phyloP scores from a whole-genome alignment of 2,888 invertebrate species.

The Agrotis exclamationis region DNA sequence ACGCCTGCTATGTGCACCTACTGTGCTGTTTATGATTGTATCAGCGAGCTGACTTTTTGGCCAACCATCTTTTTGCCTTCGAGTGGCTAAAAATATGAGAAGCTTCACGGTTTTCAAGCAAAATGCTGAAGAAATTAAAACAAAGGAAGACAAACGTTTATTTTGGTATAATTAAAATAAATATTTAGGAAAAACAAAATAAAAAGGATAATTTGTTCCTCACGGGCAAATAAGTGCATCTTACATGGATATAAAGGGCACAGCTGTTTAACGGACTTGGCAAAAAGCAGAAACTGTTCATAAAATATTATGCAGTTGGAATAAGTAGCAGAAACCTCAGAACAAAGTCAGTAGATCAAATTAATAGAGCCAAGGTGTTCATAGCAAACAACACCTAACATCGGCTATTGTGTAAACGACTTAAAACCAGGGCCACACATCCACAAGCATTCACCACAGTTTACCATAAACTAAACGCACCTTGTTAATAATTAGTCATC shows the following conservation, averaged over 20 bases:
- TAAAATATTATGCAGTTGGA: not conserved
- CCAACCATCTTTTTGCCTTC: too few species aligned
- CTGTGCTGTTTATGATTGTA: too few species aligned
- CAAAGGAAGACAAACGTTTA: not conserved
- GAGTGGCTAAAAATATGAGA: too few species aligned
- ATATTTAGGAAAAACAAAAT: not conserved
- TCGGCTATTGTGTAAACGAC: constrained; percentile 15
- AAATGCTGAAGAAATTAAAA: not conserved
- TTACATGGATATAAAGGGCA: not conserved
- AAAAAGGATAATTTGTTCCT: not conserved
- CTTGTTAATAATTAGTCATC: constrained; percentile 63
- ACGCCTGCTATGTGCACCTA: too few species aligned
- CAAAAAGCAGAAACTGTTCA: too few species aligned
- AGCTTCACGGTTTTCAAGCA: not conserved
- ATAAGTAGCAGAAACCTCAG: not conserved
- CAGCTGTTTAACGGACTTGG: too few species aligned
- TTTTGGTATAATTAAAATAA: not conserved
- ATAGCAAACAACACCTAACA: not conserved
- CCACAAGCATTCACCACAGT: constrained; percentile 50
- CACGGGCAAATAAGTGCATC: not conserved
- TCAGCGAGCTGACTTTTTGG: too few species aligned
- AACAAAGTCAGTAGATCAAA: not conserved
- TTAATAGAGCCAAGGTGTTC: not conserved
- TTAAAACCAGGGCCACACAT: constrained; percentile 46
- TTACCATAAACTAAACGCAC: constrained; percentile 58